Evolutionary conservation across 2,113 vertebrate species (phyloP).

Genomic region (Lophotis ruficrista): DNA sequence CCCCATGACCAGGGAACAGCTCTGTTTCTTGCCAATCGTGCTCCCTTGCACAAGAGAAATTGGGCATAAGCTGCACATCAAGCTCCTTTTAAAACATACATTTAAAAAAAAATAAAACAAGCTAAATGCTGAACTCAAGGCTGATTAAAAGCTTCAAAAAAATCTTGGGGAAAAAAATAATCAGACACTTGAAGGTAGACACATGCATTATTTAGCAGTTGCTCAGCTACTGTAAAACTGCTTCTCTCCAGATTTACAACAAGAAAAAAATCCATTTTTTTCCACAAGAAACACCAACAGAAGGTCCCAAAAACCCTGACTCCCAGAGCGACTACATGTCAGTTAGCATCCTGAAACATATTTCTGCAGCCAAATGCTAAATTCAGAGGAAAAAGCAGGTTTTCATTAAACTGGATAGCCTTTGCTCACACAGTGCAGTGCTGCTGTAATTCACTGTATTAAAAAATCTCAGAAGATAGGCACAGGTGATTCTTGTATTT

Average conservation of each 20-base stretch:
- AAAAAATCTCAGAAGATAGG: not conserved
- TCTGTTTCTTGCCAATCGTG: not conserved
- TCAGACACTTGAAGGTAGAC: not conserved
- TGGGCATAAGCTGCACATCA: not conserved
- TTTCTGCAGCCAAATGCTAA: not conserved
- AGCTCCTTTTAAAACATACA: not conserved
- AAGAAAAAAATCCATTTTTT: not conserved
- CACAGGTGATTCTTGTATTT: not conserved
- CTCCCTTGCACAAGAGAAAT: not conserved
- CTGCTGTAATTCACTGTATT: not conserved
- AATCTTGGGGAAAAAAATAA: not conserved
- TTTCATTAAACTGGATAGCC: not conserved
- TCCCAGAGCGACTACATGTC: not conserved
- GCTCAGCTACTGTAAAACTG: not conserved
- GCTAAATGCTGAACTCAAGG: not conserved
- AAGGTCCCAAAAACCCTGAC: not conserved
- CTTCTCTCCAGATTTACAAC: not conserved
- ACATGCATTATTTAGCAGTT: constrained; percentile 21
- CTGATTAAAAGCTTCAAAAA: constrained; percentile 24
- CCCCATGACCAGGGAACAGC: not conserved
- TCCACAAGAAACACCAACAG: not conserved
- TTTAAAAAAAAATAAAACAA: not conserved
- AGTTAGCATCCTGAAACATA: not conserved
- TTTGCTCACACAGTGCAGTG: not conserved
- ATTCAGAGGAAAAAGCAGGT: not conserved